Conservation (phyloP, 2,113 vertebrate species). For the Neogale vison region DNA sequence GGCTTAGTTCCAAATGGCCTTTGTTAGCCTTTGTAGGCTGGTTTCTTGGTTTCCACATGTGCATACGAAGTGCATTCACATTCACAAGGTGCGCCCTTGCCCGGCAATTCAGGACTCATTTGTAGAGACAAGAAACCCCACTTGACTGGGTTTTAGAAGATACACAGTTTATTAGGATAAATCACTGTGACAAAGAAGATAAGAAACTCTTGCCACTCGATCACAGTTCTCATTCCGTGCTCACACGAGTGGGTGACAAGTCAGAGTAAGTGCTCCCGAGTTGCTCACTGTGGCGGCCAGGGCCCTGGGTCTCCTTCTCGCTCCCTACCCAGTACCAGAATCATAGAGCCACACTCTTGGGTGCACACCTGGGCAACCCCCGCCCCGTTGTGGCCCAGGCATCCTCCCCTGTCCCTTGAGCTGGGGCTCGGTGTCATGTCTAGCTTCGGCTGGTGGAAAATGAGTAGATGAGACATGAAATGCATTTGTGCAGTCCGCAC, state of each 20-base stretch:
- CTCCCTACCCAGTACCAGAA: background rate
- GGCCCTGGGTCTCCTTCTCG: background rate
- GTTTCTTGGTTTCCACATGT: background rate
- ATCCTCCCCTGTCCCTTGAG: background rate
- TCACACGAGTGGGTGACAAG: background rate
- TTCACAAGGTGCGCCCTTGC: no score
- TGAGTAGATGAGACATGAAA: fast-evolving
- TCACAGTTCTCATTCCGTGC: background rate
- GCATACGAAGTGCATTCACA: no score
- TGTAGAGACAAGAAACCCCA: background rate
- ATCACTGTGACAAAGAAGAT: background rate
- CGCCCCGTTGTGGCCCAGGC: fast-evolving
- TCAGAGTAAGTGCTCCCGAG: background rate
- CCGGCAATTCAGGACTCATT: fast-evolving
- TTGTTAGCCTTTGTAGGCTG: background rate
- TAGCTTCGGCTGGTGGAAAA: background rate
- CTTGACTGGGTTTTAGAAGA: background rate
- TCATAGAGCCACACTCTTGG: no score
- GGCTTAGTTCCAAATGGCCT: background rate
- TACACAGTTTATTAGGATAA: background rate
- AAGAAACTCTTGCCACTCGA: background rate
- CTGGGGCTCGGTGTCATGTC: background rate
- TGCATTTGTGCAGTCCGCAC: fast-evolving
- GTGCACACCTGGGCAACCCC: fast-evolving
- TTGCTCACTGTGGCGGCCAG: background rate